These are phyloP conservation scores for Homarus gammarus DNA, from an alignment of 2,888 invertebrate species.

Conservation along the genomic window DNA sequence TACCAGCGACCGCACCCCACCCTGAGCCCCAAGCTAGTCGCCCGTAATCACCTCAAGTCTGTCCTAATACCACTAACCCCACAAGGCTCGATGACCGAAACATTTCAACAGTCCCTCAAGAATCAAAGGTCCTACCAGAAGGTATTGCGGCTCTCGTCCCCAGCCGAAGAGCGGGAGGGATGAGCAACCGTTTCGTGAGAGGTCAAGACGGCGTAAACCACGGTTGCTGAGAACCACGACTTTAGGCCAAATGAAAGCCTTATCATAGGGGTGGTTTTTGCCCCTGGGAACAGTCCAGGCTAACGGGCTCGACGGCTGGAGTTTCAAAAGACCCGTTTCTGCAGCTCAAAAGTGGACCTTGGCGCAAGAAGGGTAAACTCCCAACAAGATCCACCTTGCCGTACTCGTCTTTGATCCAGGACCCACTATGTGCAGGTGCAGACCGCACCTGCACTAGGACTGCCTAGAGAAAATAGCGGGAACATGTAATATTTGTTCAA, in stretches of 20 bases:
- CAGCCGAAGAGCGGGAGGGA: constrained; percentile 5
- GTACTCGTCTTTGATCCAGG: not conserved
- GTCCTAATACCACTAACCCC: too few relatives aligned
- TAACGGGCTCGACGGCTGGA: not conserved
- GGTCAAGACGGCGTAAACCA: not conserved
- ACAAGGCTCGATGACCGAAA: not conserved
- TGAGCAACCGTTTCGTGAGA: constrained; percentile 2
- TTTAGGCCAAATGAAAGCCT: not conserved
- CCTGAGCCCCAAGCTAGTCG: not conserved
- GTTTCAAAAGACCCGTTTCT: constrained; percentile 21
- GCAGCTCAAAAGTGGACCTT: constrained; percentile 31
- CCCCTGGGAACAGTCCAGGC: not conserved
- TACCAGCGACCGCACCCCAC: not conserved
- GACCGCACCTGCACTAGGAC: too few relatives aligned
- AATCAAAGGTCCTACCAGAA: not conserved
- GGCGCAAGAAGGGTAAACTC: not conserved
- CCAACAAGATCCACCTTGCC: not conserved
- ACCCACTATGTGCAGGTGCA: too few relatives aligned
- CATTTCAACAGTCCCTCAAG: not conserved
- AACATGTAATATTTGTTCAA: too few relatives aligned
- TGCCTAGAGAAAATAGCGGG: too few relatives aligned
- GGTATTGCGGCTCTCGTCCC: not conserved
- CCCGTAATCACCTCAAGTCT: not conserved
- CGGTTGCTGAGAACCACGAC: not conserved
- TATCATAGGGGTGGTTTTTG: not conserved